Conservation (phyloP, 92 coral and sea anemone genomes). For the Epizoanthus rinbou region DNA sequence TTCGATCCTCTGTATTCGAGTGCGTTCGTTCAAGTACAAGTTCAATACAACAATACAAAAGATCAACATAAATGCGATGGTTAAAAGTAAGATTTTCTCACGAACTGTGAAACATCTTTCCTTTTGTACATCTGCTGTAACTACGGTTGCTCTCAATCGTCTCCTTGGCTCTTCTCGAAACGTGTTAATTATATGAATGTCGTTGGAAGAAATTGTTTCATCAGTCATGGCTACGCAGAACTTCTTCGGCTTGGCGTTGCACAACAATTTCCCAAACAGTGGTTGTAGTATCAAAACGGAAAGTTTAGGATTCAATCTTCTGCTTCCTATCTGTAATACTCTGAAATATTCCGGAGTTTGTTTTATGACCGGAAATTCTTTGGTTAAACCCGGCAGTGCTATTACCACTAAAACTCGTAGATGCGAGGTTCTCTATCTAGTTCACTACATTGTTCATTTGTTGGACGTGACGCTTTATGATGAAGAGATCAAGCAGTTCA, state of each 20-base stretch:
- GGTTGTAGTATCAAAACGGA: neutral
- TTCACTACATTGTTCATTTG: slow-evolving; percentile 5
- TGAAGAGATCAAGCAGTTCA: neutral
- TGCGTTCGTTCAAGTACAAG: slow-evolving; percentile 64
- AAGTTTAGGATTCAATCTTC: neutral
- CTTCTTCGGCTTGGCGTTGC: neutral
- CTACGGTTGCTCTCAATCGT: neutral
- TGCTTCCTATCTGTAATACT: neutral
- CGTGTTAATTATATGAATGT: neutral
- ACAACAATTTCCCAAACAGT: neutral
- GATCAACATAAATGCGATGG: slow-evolving; percentile 57
- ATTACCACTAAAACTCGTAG: neutral
- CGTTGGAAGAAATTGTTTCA: neutral
- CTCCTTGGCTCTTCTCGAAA: neutral
- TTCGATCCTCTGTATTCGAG: slow-evolving; percentile 15
- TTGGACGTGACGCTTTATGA: slow-evolving; percentile 24
- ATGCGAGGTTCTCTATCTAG: neutral
- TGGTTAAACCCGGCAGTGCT: neutral
- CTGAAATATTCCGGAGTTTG: neutral
- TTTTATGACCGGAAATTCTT: slow-evolving; percentile 9
- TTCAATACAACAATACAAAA: slow-evolving; percentile 64
- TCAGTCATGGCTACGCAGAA: slow-evolving; percentile 15
- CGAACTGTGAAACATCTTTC: slow-evolving; percentile 43
- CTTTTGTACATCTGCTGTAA: slow-evolving; percentile 4
- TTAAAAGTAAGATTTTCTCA: slow-evolving; percentile 57